Evolutionary conservation across 2,797 vertebrate species (phyloP).

Genomic region (Natrix natrix): DNA sequence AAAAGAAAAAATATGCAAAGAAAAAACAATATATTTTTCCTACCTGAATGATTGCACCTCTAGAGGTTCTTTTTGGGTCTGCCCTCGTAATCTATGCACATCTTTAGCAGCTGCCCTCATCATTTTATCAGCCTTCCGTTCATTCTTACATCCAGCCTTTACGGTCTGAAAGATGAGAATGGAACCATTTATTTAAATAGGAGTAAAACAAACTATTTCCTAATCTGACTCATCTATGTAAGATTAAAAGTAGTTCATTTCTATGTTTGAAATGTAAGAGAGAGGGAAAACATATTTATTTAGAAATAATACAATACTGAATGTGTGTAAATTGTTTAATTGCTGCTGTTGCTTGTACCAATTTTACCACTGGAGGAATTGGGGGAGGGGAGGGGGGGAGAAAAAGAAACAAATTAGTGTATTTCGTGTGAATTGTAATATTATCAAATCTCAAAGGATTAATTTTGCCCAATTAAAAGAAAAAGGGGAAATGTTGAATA

Average conservation of each 20-base stretch:
- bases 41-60: constrained; percentile 96
- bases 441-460: background rate
- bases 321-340: background rate
- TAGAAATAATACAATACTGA: background rate
- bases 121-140: constrained; percentile 90
- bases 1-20: background rate
- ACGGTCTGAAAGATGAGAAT: constrained; percentile 64
- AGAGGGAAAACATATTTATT: constrained; percentile 1
- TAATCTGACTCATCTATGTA: constrained; percentile 6
- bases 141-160: constrained; percentile 81
- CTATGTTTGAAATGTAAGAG: background rate
- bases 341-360: background rate
- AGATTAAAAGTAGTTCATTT: constrained; percentile 26
- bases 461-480: background rate
- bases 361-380: background rate
- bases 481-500: background rate
- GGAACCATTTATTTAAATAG: background rate
- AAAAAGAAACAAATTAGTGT: background rate
- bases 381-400: background rate
- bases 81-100: constrained; percentile 89
- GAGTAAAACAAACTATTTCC: background rate
- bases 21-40: background rate
- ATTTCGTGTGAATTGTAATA: background rate
- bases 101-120: constrained; percentile 94
- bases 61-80: constrained; percentile 88